phyloP scores from a whole-genome alignment of 2,797 vertebrate species.

The Oophaga sylvatica region DNA sequence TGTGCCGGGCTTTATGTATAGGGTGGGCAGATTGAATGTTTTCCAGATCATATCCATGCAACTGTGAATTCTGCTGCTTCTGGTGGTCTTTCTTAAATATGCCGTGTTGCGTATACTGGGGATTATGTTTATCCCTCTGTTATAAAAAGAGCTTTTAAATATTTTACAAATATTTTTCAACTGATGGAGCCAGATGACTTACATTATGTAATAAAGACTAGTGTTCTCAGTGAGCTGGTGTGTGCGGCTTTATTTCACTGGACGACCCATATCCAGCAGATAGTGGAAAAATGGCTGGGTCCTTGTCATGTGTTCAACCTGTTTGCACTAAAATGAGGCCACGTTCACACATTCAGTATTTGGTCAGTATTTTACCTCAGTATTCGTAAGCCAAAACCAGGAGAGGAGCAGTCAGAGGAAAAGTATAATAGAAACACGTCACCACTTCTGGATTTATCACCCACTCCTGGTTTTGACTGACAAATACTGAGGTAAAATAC shows the following conservation, averaged over 20 bases:
- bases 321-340: too few species aligned
- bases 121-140: conserved; percentile 8
- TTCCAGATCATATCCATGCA: conserved; percentile 36
- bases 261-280: background rate
- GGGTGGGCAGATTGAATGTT: conserved; percentile 31
- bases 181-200: conserved; percentile 32
- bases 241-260: conserved; percentile 21
- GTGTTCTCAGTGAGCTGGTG: conserved; percentile 22
- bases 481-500: too few species aligned
- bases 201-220: conserved; percentile 52
- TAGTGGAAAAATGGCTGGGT: background rate
- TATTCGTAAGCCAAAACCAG: too few species aligned
- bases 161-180: conserved; percentile 59
- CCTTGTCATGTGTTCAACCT: too few species aligned
- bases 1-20: conserved; percentile 57
- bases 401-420: too few species aligned
- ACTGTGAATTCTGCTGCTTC: conserved; percentile 54
- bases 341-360: too few species aligned
- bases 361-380: too few species aligned
- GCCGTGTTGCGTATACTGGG: conserved; percentile 34
- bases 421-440: too few species aligned
- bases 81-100: conserved; percentile 54
- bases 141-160: conserved; percentile 50
- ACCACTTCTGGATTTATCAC: too few species aligned
- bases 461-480: too few species aligned